Percentiles rank a stretch among this genome's conserved stretches.
Conservation (phyloP, 2,113 vertebrate genomes). For the Dasyornis broadbenti region DNA sequence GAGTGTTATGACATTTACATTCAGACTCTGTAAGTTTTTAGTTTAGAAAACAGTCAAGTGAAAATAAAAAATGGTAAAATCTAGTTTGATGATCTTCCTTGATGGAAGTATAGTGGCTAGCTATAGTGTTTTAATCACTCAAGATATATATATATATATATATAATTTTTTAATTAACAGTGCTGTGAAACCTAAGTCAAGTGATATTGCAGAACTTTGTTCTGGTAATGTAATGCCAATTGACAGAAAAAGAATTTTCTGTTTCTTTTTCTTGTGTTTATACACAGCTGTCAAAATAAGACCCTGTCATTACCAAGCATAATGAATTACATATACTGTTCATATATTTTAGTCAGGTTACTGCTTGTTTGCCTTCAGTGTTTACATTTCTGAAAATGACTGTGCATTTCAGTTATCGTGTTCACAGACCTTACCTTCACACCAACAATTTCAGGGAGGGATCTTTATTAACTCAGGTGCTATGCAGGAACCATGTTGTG, state of each 20-base stretch:
- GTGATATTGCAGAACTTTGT: background rate
- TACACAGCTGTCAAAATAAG: background rate
- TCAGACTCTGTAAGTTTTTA: background rate
- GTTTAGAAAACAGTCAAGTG: background rate
- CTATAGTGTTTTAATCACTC: background rate
- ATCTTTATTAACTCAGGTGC: background rate
- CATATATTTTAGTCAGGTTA: background rate
- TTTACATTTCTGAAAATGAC: background rate
- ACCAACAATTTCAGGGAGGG: background rate
- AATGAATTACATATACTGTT: background rate
- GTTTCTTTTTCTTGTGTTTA: background rate
- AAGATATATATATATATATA: too few species aligned
- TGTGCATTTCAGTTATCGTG: background rate
- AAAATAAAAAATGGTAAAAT: background rate
- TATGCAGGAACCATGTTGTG: background rate
- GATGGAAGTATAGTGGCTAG: background rate
- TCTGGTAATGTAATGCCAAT: background rate
- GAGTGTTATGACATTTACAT: background rate
- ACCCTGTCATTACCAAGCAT: background rate
- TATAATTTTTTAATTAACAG: background rate
- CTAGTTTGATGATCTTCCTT: background rate
- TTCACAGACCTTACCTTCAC: background rate
- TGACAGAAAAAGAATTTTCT: background rate
- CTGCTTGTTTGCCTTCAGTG: background rate
- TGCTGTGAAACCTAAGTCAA: background rate